Base-by-base conservation (phyloP, 30 jellyfish, hydroid and myxozoan species). In the Aurelia coerulea region DNA sequence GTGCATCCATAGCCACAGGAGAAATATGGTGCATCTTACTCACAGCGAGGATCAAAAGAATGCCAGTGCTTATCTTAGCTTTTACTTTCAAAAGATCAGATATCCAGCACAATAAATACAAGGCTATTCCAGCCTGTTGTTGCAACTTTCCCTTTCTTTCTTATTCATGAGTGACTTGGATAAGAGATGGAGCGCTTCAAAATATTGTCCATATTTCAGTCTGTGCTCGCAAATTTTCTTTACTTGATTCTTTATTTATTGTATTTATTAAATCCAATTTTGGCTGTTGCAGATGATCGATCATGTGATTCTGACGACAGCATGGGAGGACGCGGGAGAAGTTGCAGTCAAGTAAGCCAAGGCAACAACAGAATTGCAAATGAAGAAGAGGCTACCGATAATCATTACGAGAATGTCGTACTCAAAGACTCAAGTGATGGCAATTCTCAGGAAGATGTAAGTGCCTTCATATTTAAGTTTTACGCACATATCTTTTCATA, bases 221-320 rank as follows among this genome's bases (percentile, higher is more conserved):
- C 56, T 14, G 2, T 46, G 6, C 15, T 66, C 62, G 63, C 79
- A 33, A 32, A n/a, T 5, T 34, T 18, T 62, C 32, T 75, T 1
- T 70, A 77, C 53, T 76, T 76, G n/a, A 13, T 62, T 23, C 87
- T 77, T 10, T 60, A 31, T 13, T 1, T 77, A 49, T 34, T 65
- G 9, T 79, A 34, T 42, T 5, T 51, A 5, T 31, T 64, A 10
- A 60, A 29, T 34, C 35, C 33, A 2, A 7, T 32, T 29, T 49
- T 31, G 15, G 18, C 29, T 35, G 42, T 71, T 83, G 11, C 53
- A 84, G 93, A 84, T 62, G 93, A 84, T 7, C 63, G 69, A 37
- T 84, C 93, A 46, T 73, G 87, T 42, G 93, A 84, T 51, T 84
- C 93, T 8, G 93, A 84, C 53, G 93, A 84, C 53, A 65, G 93